Evolutionary conservation across 2,888 invertebrate species (phyloP).

Genomic region (Chorisops tibialis): DNA sequence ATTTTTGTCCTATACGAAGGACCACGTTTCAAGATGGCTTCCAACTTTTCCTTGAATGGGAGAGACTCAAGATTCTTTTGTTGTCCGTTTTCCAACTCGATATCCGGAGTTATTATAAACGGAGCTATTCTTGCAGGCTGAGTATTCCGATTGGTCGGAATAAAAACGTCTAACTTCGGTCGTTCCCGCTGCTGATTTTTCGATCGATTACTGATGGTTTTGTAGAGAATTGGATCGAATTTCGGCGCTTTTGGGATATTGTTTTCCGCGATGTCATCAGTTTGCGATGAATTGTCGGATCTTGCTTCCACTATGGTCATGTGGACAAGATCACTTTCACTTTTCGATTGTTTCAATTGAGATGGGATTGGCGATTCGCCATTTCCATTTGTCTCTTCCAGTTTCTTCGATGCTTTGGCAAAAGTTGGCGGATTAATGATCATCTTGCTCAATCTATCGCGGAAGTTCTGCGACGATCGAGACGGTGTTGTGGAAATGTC

Average conservation of each 20-base stretch:
- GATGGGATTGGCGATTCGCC: background rate
- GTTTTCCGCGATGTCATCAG: background rate
- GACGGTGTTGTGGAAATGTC: background rate
- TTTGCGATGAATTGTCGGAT: background rate
- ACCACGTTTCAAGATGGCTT: slow-evolving; percentile 45
- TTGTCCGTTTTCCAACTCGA: background rate
- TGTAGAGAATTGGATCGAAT: slow-evolving; percentile 47
- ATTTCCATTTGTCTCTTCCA: background rate
- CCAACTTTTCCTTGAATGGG: slow-evolving; percentile 46
- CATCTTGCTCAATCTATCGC: slow-evolving; percentile 38
- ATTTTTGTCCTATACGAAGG: slow-evolving; percentile 40
- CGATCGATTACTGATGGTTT: slow-evolving; percentile 43
- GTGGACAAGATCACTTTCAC: slow-evolving; percentile 44
- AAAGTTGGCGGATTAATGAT: slow-evolving; percentile 34
- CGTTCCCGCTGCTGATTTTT: slow-evolving; percentile 36
- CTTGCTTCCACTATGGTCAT: slow-evolving; percentile 32
- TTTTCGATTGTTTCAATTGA: slow-evolving; percentile 44
- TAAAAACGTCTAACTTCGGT: slow-evolving; percentile 39
- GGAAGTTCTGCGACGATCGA: slow-evolving; percentile 15
- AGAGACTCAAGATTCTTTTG: slow-evolving; percentile 26
- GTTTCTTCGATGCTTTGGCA: background rate
- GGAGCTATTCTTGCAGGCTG: slow-evolving; percentile 2
- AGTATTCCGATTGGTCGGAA: background rate
- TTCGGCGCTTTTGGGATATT: slow-evolving; percentile 46
- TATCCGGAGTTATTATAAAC: background rate